Evolutionary conservation across 2,113 vertebrate species (phyloP), one percentile per base, ranked within the genome.

Genomic region (Orycteropus afer): DNA sequence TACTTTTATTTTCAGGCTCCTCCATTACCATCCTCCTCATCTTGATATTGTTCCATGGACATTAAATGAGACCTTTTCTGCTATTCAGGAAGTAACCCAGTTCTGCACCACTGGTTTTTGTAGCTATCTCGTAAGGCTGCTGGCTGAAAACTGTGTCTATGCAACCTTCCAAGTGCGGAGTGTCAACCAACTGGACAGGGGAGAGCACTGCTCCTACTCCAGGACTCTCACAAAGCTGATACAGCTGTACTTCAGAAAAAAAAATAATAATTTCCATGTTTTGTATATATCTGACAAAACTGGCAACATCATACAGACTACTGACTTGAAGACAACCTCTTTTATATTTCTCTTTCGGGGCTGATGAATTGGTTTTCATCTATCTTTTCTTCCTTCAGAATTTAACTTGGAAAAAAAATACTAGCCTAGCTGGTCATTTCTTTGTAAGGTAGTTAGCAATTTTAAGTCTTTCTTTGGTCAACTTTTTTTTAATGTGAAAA

Each of bases 131-230:
- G 97, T 98, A 99, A 99, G 99, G 99, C 99, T 99, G 99, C 99
- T 99, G 99, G 98, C 98, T 99, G 98, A 99, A 99, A 99, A 99
- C 99, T 99, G 99, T 99, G 99, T 99, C 99, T 99, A 99, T 99
- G 99, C 99, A 99, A 99, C 99, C 99, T 99, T 99, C 99, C 98
- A 98, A 98, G 99, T 99, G 99, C 98, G 98, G 99, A 98, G 98
- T 98, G 98, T 98, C 98, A 97, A 98, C 99, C 98, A 98, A 95
- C 98, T 99, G 99, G 99, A 98, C 97, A 96, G 98, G 98, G 98
- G 98, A 98, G 98, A 98, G 97, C 97, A 86, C 98, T 98, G 98
- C 99, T 98, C 98, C 98, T 98, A 98, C 98, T 98, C 98, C 98
- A 98, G 97, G 98, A 99, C 98, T 99, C 98, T 99, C 98, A 98